Conservation (phyloP, 2,888 invertebrate genomes). For the Parnassius orleans region DNA sequence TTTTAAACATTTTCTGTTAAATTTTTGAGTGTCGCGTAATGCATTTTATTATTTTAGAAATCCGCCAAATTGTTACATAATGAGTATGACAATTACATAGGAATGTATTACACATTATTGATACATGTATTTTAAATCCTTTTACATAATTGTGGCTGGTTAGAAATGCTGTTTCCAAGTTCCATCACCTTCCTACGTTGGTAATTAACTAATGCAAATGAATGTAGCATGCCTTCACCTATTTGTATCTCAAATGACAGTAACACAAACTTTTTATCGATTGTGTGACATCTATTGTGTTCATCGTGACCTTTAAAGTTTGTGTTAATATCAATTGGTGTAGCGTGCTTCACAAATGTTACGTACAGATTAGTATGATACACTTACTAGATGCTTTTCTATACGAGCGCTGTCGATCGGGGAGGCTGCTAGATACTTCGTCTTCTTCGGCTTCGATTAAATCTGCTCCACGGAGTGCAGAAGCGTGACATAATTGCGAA, state of each 20-base stretch:
- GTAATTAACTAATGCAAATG: conserved; percentile 19
- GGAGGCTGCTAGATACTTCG: conserved; percentile 72
- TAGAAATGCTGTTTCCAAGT: conserved; percentile 24
- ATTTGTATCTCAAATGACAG: conserved; percentile 21
- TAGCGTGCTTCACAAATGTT: conserved; percentile 7
- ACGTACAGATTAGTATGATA: conserved; percentile 31
- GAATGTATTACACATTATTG: no score
- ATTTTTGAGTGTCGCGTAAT: background rate
- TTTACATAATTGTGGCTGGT: conserved; percentile 22
- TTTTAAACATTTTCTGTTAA: background rate
- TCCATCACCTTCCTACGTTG: conserved; percentile 23
- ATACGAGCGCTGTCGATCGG: conserved; percentile 67
- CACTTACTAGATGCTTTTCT: conserved; percentile 83
- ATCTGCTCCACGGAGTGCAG: conserved; percentile 66
- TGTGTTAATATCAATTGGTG: conserved; percentile 11
- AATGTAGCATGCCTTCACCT: conserved; percentile 26
- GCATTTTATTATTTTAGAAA: no score
- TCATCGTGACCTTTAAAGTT: conserved; percentile 10
- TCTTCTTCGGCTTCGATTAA: conserved; percentile 82
- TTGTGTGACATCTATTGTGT: conserved; percentile 11
- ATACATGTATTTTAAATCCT: no score
- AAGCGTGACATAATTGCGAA: conserved; percentile 48
- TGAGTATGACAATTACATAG: no score
- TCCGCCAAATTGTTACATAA: no score
- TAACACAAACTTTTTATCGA: conserved; percentile 19